These are phyloP conservation scores for Delichon dasypus DNA, from an alignment of 2,797 vertebrate species.

Conservation along the genomic window DNA sequence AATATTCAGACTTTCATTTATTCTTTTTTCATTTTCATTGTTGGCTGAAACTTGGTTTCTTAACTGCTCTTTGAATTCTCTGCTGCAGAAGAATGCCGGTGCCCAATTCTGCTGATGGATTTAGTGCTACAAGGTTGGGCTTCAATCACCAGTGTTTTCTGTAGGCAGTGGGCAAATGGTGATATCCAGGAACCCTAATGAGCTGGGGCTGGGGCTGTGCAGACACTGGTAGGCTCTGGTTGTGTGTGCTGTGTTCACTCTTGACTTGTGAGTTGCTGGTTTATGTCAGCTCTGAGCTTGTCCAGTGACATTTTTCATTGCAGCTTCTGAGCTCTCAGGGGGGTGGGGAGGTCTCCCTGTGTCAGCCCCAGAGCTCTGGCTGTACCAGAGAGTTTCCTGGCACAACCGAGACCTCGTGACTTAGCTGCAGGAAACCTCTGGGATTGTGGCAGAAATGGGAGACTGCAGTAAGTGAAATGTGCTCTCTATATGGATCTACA, in stretches of 20 bases:
- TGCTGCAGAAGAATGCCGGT: background rate
- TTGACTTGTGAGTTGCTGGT: background rate
- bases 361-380: background rate
- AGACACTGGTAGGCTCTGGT: rapidly evolving
- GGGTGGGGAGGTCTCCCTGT: background rate
- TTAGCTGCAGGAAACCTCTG: background rate
- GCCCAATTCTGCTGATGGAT: background rate
- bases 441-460: rapidly evolving
- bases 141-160: background rate
- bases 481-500: rapidly evolving
- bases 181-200: background rate
- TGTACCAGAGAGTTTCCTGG: too few relatives aligned
- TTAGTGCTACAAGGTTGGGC: background rate
- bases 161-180: background rate
- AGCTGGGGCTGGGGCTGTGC: rapidly evolving
- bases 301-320: background rate
- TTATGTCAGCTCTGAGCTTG: background rate
- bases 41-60: background rate
- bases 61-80: background rate
- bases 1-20: background rate
- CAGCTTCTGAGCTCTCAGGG: background rate
- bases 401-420: background rate
- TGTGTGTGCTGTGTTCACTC: background rate
- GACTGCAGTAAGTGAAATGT: background rate
- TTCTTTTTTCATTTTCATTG: background rate